Base-by-base conservation (phyloP, 2,113 vertebrate genomes). In the Gavia stellata region DNA sequence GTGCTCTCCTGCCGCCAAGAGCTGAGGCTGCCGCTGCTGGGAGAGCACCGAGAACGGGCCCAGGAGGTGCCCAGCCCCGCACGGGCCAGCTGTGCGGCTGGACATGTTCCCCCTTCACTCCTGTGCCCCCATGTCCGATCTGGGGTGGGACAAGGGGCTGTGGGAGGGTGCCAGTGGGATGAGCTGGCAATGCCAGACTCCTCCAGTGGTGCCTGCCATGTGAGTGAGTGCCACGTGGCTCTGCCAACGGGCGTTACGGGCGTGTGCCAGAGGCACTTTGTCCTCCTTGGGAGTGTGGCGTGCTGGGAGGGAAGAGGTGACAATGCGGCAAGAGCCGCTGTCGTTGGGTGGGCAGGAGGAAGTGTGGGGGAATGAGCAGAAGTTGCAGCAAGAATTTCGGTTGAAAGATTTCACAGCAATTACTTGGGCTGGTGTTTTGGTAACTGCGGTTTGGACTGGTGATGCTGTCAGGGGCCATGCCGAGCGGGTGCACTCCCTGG, bases 221-320 rank as follows among this genome's bases (percentile, higher is more conserved):
- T 4, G 28, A 49, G 58, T 0, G 3, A 70, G 52, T 53, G 66
- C 74, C 55, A 2, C 3, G 10, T 2, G 29, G 49, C 73, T 70
- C 55, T 55, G 45, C 23, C 4, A 0, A 56, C 1, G 0, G 28
- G 15, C 11, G 14, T 36, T 7, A 0, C 0, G 28, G 40, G 12
- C 2, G 0, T 26, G 50, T 13, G 1, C 19, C 4, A 6, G 74
- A 11, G 70, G 42, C 21, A 4, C 14, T 49, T 38, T 7, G 8
- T 80, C 33, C 31, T 67, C 29, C 52, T 19, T 0, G 2, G 52
- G 44, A 31, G 20, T 5, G 19, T 2, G 24, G 38, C 4, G 1
- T 7, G 8, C 59, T 19, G 8, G 26, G 28, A 26, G n/a, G 62
- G 17, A 21, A n/a, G 44, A 40, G 44, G 20, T 3, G 49, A 21